Conservation (phyloP, 2,113 vertebrate species). For the Cephalopterus ornatus region DNA sequence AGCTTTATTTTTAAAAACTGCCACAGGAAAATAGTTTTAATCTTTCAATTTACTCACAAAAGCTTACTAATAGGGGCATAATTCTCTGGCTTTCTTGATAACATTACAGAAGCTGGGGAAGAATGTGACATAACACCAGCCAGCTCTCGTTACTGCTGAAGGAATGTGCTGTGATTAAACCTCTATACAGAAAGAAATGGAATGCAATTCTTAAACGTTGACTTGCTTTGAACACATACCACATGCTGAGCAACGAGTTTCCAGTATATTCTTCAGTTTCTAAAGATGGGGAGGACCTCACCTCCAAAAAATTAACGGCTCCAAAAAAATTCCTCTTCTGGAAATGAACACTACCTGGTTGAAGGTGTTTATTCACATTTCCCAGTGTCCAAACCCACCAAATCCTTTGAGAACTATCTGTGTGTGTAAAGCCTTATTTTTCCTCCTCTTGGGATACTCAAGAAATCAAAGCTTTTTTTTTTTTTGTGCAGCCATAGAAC, state of each 20-base stretch:
- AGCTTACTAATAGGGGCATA: neutral
- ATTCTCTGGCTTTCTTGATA: neutral
- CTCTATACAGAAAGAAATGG: neutral
- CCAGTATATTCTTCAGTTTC: neutral
- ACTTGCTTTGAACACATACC: slow-evolving; percentile 5
- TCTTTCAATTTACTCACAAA: neutral
- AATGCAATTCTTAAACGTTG: slow-evolving; percentile 5
- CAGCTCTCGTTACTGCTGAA: slow-evolving; percentile 26
- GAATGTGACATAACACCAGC: neutral
- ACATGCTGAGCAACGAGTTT: neutral
- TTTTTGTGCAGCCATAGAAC: neutral
- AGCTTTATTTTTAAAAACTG: neutral
- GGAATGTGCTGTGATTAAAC: slow-evolving; percentile 35
- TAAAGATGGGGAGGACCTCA: neutral
- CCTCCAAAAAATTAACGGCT: neutral
- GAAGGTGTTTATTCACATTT: neutral
- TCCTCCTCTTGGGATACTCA: neutral
- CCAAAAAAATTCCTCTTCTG: neutral
- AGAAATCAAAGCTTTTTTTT: neutral
- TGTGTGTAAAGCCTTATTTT: neutral
- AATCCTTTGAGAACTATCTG: neutral
- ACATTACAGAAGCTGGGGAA: neutral
- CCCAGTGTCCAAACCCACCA: neutral
- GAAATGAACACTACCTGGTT: neutral
- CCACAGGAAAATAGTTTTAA: neutral